Evolutionary conservation across 2,888 invertebrate species (phyloP), one percentile per base, ranked within the genome.

Genomic region (Clostera curtula): DNA sequence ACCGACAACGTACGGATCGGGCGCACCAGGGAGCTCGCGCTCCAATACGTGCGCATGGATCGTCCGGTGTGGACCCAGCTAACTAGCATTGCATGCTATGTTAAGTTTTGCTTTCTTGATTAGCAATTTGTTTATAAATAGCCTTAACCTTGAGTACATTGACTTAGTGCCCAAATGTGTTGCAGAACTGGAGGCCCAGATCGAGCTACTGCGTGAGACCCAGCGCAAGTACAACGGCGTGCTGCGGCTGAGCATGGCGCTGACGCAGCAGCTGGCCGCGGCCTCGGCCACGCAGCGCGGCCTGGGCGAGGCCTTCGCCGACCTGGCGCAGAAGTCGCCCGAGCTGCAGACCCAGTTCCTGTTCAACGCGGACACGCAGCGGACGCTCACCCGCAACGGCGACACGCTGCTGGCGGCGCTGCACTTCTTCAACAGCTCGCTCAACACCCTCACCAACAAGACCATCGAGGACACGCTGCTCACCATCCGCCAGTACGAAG

Each of bases 301-400:
- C 7, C 85, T 98, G 24, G 96, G 95, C 0, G 96, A 98, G 68
- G 92, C 95, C 12, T 97, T 98, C 77, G 93, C 96, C 6, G 97
- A 98, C 57, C 85, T 98, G 48, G 95, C 97, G 27, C 96, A 97
- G 84, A 96, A 97, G 72, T 96, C 96, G 35, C 97, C 97, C 0
- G 97, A 97, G 69, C 85, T 98, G 25, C 95, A 97, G 73, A 94
- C 96, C 37, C 80, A 77, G 75, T 97, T 98, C 79, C 87, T 93
- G 23, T 96, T 96, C 71, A 98, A 98, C 77, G 94, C 96, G 13
- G 97, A 97, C 83, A 97, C 97, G 29, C 97, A 98, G 85, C 89
- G 95, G 54, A 93, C 94, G 55, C 85, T 98, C 36, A 75, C 77
- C 12, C 94, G 95, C 73, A 97, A 98, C 75, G 97, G 97, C 4